phyloP scores from a whole-genome alignment of 2,797 vertebrate genomes.

The Meda fulgida region DNA sequence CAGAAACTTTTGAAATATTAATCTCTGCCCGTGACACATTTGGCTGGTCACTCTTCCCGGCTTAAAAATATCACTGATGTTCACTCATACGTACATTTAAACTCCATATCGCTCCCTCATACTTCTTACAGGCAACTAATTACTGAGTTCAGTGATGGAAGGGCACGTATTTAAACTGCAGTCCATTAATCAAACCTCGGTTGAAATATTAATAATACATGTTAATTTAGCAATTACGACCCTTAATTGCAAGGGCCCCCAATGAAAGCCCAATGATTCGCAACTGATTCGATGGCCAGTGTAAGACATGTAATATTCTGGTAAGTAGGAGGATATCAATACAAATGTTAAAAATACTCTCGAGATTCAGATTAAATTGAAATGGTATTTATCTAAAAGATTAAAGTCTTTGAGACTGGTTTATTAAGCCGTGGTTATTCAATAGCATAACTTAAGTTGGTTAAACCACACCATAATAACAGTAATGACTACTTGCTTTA shows the following conservation, averaged over 20 bases:
- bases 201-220: conserved; percentile 62
- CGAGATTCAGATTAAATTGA: conserved; percentile 16
- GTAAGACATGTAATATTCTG: conserved; percentile 22
- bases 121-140: conserved; percentile 73
- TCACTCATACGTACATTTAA: conserved; percentile 65
- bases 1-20: conserved; percentile 50
- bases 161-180: conserved; percentile 69
- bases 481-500: not conserved
- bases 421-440: not conserved
- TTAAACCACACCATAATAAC: not conserved
- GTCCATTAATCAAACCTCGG: conserved; percentile 75
- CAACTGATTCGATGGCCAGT: conserved; percentile 29
- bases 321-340: conserved; percentile 30
- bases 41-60: conserved; percentile 54
- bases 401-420: not conserved
- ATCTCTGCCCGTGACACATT: conserved; percentile 36
- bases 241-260: conserved; percentile 39
- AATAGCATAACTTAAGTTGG: not conserved
- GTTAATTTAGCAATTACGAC: conserved; percentile 54
- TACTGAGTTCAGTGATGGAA: conserved; percentile 68
- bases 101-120: conserved; percentile 65
- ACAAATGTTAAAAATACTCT: conserved; percentile 30
- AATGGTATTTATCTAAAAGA: not conserved
- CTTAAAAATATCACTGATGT: conserved; percentile 55
- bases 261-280: conserved; percentile 44